phyloP scores from a whole-genome alignment of 2,113 vertebrate species.

The Calidris pugnax region DNA sequence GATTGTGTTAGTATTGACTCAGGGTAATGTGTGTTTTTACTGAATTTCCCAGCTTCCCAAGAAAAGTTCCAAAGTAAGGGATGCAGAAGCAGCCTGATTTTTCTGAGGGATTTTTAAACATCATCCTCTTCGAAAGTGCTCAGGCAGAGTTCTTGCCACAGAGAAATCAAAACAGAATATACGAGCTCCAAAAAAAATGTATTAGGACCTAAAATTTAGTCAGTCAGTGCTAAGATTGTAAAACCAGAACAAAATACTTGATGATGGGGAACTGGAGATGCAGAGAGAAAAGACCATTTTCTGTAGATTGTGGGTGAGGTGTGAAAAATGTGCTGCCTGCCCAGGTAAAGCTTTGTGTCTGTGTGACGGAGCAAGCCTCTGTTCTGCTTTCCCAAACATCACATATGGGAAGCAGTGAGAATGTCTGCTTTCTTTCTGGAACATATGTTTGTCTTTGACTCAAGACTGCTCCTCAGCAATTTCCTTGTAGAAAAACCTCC shows the following conservation, averaged over 20 bases:
- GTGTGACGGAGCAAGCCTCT: not conserved
- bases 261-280: not conserved
- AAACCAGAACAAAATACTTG: not conserved
- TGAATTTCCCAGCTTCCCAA: not conserved
- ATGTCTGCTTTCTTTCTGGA: not conserved
- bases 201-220: not conserved
- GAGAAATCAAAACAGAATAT: rapidly evolving
- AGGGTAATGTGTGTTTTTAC: not conserved
- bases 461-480: not conserved
- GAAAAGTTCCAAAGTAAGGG: not conserved
- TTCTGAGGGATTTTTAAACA: not conserved
- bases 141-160: not conserved
- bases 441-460: not conserved
- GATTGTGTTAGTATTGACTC: not conserved
- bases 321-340: not conserved
- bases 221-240: not conserved
- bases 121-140: rapidly evolving
- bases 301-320: not conserved
- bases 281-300: not conserved
- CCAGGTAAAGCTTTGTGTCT: not conserved
- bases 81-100: not conserved
- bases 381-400: not conserved
- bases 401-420: not conserved
- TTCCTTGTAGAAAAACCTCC: not conserved
- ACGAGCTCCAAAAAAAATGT: rapidly evolving